Evolutionary conservation across 2,797 vertebrate species (phyloP).

Genomic region (Glyptemys insculpta): DNA sequence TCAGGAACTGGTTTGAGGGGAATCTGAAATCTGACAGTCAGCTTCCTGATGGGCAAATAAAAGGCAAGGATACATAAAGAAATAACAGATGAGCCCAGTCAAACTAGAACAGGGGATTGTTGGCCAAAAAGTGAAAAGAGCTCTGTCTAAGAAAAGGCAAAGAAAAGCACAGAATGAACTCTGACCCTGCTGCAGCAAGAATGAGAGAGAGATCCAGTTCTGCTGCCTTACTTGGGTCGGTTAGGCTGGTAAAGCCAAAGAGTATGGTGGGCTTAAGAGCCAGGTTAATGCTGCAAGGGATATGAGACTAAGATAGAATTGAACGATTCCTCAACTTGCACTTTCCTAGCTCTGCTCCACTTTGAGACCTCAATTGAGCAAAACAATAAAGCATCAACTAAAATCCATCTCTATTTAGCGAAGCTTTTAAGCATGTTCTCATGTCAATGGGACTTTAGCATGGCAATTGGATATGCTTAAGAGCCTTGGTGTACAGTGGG

Average conservation of each 20-base stretch:
- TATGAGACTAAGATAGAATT: background rate
- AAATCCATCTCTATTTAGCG: accelerated
- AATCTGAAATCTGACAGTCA: constrained; percentile 66
- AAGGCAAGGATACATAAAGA: constrained; percentile 64
- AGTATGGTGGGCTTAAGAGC: background rate
- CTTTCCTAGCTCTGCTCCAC: accelerated
- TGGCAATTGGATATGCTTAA: background rate
- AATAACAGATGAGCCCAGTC: constrained; percentile 31
- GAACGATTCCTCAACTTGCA: accelerated
- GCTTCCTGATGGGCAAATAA: constrained; percentile 51
- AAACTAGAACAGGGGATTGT: constrained; percentile 18
- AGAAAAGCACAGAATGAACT: constrained; percentile 21
- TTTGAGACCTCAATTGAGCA: background rate
- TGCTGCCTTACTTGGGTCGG: background rate
- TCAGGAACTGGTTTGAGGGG: constrained; percentile 61
- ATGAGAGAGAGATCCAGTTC: background rate
- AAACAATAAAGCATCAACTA: accelerated
- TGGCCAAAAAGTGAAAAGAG: constrained; percentile 29
- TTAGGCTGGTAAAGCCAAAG: background rate
- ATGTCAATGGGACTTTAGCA: accelerated
- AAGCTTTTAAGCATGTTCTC: background rate
- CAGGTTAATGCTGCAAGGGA: background rate
- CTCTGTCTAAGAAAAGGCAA: constrained; percentile 41
- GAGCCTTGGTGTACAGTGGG: background rate
- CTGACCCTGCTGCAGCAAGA: background rate